A percentile compares a stretch with the other conserved stretches of the same genome.
Evolutionary conservation across 2,888 invertebrate species (phyloP).

Genomic region (Iselma pallidipennis): DNA sequence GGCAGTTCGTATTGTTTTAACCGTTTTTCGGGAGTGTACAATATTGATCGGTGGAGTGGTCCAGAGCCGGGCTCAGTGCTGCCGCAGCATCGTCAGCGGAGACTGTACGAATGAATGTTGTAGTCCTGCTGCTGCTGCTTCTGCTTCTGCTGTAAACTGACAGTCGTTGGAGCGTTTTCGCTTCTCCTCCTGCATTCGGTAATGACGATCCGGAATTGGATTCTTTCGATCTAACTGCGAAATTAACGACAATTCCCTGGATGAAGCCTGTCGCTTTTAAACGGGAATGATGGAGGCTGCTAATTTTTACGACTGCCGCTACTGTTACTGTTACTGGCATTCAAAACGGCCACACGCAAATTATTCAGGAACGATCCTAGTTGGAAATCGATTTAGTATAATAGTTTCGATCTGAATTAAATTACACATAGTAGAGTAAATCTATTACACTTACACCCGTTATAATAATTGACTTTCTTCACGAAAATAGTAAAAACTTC

Average conservation of each 20-base stretch:
- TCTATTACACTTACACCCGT: neutral
- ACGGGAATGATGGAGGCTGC: neutral
- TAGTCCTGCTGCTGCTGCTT: constrained; percentile 2
- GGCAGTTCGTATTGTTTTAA: constrained; percentile 39
- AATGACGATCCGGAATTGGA: constrained; percentile 16
- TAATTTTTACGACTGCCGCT: constrained; percentile 1
- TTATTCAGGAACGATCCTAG: neutral
- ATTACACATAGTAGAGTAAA: too few species aligned
- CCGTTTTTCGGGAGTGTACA: constrained; percentile 45
- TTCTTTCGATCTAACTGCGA: constrained; percentile 15
- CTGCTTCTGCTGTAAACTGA: constrained; percentile 15
- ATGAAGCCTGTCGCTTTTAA: neutral
- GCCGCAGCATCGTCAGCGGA: constrained; percentile 49
- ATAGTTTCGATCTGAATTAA: neutral
- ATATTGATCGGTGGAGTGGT: constrained; percentile 44
- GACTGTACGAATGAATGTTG: constrained; percentile 35
- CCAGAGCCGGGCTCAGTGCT: constrained; percentile 40
- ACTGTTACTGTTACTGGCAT: too few species aligned
- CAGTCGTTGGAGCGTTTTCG: constrained; percentile 6
- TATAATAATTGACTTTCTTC: too few species aligned
- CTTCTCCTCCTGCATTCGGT: constrained; percentile 10
- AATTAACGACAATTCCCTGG: constrained; percentile 14
- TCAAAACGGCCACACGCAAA: neutral
- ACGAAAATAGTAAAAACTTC: too few species aligned
- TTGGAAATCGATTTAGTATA: neutral